Base-by-base conservation (phyloP, 1,140 invertebrate species). In the Bilobella aurantiaca region DNA sequence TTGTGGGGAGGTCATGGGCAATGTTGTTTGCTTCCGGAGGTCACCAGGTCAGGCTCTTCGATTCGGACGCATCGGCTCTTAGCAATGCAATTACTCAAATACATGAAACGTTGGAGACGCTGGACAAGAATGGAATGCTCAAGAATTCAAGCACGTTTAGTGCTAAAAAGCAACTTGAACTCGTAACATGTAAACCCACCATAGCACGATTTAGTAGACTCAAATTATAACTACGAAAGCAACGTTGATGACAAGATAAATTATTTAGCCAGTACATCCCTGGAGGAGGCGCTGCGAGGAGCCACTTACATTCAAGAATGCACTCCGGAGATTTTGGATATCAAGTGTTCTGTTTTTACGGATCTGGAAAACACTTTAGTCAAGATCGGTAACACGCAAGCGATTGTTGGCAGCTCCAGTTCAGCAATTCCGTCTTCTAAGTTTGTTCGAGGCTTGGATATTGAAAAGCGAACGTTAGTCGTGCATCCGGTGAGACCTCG, bases 1-100 rank as follows among this genome's bases (percentile, higher is more conserved):
- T 96, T 25, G 95, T 98, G 69, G 94, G 93, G 8, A 83, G 87
- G 61, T 95, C 91, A 73, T 98, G 92, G 91, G 86, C 93, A 0
- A 96, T 97, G 92, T 78, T 97, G 1, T 98, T 95, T 79, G 91
- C 91, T 0, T 85, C 88, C n/a, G 90, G 86, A 29, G 92, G 91
- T 5, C 96, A 94, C 76, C 78, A 88, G 75, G 92, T 96, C 14
- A 78, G 78, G 2, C 79, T 98, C 30, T 96, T 86, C 75, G 93
- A 98, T 75, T 85, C 92, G 34, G 79, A 87, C 28, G 80, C 83
- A 14, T 79, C 87, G 34, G 34, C 34, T 42, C 34, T 42, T 18
- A 18, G 34, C 34, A 8, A 42, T 42, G 34, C 34, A 42, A 18
- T 8, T 12, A 42, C 8, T 42, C 18, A 42, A 42, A 42, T 8